These are phyloP conservation scores for Ricordea florida DNA, from an alignment of 92 coral and sea anemone genomes.

Conservation along the genomic window DNA sequence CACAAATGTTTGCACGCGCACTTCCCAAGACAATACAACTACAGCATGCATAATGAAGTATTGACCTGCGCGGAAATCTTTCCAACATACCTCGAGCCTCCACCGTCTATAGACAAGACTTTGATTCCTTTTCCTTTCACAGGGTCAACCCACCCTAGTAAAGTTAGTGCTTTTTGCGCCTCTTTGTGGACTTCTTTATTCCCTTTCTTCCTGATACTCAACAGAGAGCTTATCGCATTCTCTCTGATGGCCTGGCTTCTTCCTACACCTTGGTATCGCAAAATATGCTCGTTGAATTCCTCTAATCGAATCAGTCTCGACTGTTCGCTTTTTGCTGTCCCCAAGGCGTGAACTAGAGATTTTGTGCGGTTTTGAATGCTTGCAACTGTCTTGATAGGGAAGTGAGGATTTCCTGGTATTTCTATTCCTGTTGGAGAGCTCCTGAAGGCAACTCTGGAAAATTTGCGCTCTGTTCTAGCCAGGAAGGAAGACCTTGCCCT, in stretches of 20 bases:
- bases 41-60: too few relatives aligned
- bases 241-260: conserved; percentile 88
- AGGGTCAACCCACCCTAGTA: conserved; percentile 93
- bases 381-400: conserved; percentile 80
- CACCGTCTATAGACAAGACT: conserved; percentile 93
- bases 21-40: too few relatives aligned
- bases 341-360: conserved; percentile 77
- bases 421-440: neutral
- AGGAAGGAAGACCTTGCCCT: too few relatives aligned
- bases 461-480: too few relatives aligned
- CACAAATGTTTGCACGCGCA: too few relatives aligned
- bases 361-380: conserved; percentile 93
- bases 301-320: conserved; percentile 81
- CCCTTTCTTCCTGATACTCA: conserved; percentile 62
- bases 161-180: conserved; percentile 73
- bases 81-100: conserved; percentile 84
- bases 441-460: neutral
- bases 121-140: conserved; percentile 87
- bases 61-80: too few relatives aligned
- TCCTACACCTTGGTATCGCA: conserved; percentile 76
- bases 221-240: conserved; percentile 67
- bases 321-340: conserved; percentile 83
- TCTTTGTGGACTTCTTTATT: conserved; percentile 78
- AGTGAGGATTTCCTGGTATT: neutral
- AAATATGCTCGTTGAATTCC: conserved; percentile 82